Percentiles rank a stretch among this genome's conserved stretches.
phyloP scores from a whole-genome alignment of 2,797 vertebrate genomes.

The Notoglanidium macrostoma region DNA sequence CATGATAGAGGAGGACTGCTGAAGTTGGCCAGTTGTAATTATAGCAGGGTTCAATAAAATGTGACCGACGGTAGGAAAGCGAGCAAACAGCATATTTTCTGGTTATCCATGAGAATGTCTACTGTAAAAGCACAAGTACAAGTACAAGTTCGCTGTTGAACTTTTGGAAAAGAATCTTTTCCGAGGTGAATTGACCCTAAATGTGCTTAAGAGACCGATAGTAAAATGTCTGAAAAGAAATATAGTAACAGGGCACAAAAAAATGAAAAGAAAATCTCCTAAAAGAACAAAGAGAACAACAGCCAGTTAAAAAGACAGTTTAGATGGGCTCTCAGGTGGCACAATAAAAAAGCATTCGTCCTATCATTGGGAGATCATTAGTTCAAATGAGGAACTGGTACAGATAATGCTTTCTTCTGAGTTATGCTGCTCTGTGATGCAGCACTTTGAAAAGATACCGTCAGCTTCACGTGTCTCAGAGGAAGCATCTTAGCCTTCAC shows the following conservation, averaged over 20 bases:
- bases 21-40: not conserved
- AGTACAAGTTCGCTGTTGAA: not conserved
- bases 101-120: not conserved
- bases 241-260: not conserved
- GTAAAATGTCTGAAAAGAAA: not conserved
- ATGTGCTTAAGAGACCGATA: not conserved
- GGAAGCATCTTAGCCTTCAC: not conserved
- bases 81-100: not conserved
- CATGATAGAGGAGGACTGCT: not conserved
- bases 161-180: not conserved
- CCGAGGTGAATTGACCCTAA: not conserved
- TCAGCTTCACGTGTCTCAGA: not conserved
- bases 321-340: not conserved
- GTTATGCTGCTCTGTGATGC: not conserved
- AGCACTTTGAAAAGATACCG: not conserved
- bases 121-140: not conserved
- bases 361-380: not conserved
- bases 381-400: not conserved
- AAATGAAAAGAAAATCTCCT: constrained; percentile 3
- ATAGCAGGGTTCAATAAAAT: not conserved
- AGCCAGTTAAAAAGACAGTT: not conserved
- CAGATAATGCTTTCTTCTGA: not conserved
- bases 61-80: not conserved
- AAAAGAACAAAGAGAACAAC: not conserved
- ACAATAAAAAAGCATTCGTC: not conserved